Evolutionary conservation across 2,888 invertebrate species (phyloP).

Genomic region (Nemoura dubitans): DNA sequence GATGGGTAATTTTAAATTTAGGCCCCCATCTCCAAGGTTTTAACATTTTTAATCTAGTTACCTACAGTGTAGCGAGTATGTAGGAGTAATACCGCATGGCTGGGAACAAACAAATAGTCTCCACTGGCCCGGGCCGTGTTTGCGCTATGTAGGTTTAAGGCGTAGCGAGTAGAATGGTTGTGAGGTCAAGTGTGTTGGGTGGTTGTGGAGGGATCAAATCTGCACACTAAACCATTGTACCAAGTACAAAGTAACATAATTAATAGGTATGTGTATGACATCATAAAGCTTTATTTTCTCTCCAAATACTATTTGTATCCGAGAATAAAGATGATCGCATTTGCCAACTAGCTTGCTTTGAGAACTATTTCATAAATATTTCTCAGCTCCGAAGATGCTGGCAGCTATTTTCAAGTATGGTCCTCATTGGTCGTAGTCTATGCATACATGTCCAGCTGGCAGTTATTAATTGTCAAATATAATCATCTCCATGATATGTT

Average conservation of each 20-base stretch:
- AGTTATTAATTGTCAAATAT: neutral
- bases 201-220: constrained; percentile 42
- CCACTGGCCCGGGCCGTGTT: neutral
- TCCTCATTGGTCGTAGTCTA: neutral
- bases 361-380: neutral
- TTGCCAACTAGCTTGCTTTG: neutral
- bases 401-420: neutral
- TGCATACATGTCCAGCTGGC: neutral
- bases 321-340: neutral
- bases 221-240: constrained; percentile 30
- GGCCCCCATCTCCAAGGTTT: neutral
- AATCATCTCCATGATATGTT: neutral
- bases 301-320: neutral
- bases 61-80: neutral
- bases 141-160: neutral
- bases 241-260: constrained; percentile 27
- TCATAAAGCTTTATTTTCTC: neutral
- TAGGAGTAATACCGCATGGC: neutral
- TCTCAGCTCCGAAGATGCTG: neutral
- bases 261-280: neutral
- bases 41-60: neutral
- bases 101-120: neutral
- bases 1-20: neutral
- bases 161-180: constrained; percentile 26
- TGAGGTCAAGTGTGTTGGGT: constrained; percentile 1